Evolutionary conservation across 2,797 vertebrate genomes (phyloP).

Genomic region (Cetoscarus ocellatus): DNA sequence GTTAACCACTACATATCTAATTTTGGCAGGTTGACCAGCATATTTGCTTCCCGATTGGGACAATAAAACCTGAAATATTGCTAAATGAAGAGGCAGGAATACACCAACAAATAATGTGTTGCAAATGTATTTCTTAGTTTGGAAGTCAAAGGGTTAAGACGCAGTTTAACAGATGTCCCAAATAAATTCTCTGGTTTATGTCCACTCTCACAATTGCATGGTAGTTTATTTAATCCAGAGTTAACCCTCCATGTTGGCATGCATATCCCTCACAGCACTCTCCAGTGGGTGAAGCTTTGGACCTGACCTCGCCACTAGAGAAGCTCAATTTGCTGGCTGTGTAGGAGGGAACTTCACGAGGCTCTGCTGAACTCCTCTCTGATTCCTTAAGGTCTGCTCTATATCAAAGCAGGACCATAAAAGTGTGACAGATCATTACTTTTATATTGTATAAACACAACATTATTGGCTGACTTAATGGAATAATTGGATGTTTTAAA

Average conservation of each 20-base stretch:
- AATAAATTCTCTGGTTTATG: no score
- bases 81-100: no score
- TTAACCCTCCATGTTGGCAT: background rate
- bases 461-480: slow-evolving; percentile 42
- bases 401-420: slow-evolving; percentile 47
- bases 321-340: background rate
- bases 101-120: no score
- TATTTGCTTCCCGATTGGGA: no score
- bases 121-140: no score
- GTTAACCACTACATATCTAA: no score
- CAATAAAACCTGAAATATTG: no score
- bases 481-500: slow-evolving; percentile 40
- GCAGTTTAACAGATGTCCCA: no score
- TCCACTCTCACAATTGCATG: no score
- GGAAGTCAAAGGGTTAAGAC: no score
- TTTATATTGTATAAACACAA: slow-evolving; percentile 39
- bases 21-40: no score
- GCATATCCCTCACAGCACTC: slow-evolving; percentile 7
- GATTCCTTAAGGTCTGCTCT: slow-evolving; percentile 37
- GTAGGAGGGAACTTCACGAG: slow-evolving; percentile 9
- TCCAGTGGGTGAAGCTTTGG: slow-evolving; percentile 3
- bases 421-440: slow-evolving; percentile 49
- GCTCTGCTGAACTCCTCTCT: slow-evolving; percentile 20
- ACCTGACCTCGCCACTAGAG: slow-evolving; percentile 12
- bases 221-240: no score